A percentile compares a stretch with the other conserved stretches of the same genome.
These are phyloP conservation scores for Mola mola DNA, from an alignment of 2,113 vertebrate species.

Conservation along the genomic window DNA sequence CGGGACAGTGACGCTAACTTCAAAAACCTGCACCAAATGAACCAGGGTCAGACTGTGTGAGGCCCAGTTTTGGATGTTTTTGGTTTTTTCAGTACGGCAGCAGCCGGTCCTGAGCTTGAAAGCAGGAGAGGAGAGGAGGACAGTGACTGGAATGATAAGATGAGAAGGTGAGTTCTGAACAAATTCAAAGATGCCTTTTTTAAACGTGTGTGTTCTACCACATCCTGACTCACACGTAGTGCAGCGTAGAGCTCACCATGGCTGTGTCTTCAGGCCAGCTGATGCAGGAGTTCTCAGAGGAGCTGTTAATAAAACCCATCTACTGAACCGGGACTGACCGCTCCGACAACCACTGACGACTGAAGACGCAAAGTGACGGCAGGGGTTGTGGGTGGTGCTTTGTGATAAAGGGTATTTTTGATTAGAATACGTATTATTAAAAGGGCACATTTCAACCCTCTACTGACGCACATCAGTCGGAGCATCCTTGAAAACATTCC, in stretches of 20 bases:
- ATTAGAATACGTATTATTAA: conserved; percentile 37
- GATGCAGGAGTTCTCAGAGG: conserved; percentile 73
- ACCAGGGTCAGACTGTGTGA: conserved; percentile 46
- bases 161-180: conserved; percentile 74
- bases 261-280: conserved; percentile 58
- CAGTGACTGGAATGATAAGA: conserved; percentile 77
- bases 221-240: conserved; percentile 48
- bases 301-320: conserved; percentile 74
- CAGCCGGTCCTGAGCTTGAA: conserved; percentile 57
- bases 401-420: conserved; percentile 40
- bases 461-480: too few relatives aligned
- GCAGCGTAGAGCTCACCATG: conserved; percentile 43
- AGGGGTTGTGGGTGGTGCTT: conserved; percentile 63
- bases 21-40: conserved; percentile 38
- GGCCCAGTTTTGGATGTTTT: not conserved
- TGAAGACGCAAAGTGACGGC: conserved; percentile 62
- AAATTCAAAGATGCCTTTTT: conserved; percentile 40
- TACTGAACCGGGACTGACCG: conserved; percentile 68
- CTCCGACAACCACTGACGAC: conserved; percentile 66
- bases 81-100: conserved; percentile 45
- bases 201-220: conserved; percentile 40
- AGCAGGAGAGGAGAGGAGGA: conserved; percentile 53
- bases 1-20: conserved; percentile 24
- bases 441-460: conserved; percentile 10
- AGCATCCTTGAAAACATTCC: conserved; percentile 1